Evolutionary conservation across 2,113 vertebrate species (phyloP), one percentile per base, ranked within the genome.

Genomic region (Galbula dea): DNA sequence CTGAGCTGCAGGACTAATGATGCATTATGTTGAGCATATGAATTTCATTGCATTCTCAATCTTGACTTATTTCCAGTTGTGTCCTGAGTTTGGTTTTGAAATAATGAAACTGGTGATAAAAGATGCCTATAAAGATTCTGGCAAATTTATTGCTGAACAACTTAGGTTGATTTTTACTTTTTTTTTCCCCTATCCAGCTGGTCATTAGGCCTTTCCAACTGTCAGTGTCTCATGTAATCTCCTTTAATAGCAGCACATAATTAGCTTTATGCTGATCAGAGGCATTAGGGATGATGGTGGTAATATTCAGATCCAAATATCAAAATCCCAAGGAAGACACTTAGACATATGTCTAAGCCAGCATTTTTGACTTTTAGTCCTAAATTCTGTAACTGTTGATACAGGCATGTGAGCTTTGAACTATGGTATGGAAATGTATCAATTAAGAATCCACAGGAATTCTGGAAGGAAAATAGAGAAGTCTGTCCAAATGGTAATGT

Each of bases 131-230:
- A 86, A 96, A 96, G 95, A 92, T 86, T 79, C 91, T 97, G 94
- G 94, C 89, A 97, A 94, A 97, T 74, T 95, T 96, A 95, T 84
- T 86, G 36, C 68, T 94, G 83, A 93, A 96, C 85, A 95, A 96
- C 87, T 91, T 76, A 85, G 93, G 63, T 52, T 90, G 93, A 34
- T 59, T 79, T 63, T 32, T 7, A 13, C 36, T 58, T 55, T 39
- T 61, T 54, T 43, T 63, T 96, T 95, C 84, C 95, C 65, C 62
- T 74, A 94, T 95, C 96, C 97, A 97, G 96, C 97, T 98, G 96
- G 96, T 97, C 96, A 97, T 97, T 97, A 98, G 96, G 93, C 94
- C 90, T 97, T 97, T 97, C 96, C 96, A 97, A 97, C 97, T 98
- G 97, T 97, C 96, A 97, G 76, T 92, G 78, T 96, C 89, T 97